Evolutionary conservation across 1,140 invertebrate genomes (phyloP).

Genomic region (Drosophila seguyi): DNA sequence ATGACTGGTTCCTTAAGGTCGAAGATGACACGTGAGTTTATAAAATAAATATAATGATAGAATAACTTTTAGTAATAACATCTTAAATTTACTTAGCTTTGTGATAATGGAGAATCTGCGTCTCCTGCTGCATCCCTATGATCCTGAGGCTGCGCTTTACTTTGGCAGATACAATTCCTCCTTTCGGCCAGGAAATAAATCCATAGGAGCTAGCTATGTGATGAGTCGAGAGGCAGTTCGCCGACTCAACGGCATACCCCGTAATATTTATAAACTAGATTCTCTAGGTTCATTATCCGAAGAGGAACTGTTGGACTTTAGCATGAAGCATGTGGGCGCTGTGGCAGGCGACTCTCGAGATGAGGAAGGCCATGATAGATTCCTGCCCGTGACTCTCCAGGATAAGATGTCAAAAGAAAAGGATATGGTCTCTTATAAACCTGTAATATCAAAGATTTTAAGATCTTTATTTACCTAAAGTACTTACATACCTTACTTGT

Average conservation of each 20-base stretch:
- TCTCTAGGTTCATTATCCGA: neutral
- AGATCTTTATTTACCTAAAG: neutral
- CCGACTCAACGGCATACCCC: neutral
- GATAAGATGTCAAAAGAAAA: neutral
- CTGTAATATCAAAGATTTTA: neutral
- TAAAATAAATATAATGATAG: neutral
- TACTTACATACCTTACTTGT: neutral
- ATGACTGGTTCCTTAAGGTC: constrained; percentile 94
- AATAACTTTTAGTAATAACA: neutral
- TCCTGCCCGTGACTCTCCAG: neutral
- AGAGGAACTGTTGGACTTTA: neutral
- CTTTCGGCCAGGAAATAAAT: neutral
- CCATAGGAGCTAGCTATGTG: constrained; percentile 94
- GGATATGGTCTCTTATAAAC: neutral
- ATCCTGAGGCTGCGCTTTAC: constrained; percentile 90
- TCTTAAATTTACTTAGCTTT: neutral
- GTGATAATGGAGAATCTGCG: constrained; percentile 90
- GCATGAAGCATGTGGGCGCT: neutral
- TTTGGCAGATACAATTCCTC: constrained; percentile 87
- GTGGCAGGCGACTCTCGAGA: neutral
- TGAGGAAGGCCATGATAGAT: neutral
- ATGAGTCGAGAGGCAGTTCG: constrained; percentile 88
- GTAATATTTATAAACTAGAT: neutral
- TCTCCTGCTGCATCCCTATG: constrained; percentile 92
- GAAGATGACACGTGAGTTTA: neutral